A percentile compares a stretch with the other conserved stretches of the same genome.
Evolutionary conservation across 2,888 invertebrate species (phyloP).

Genomic region (Diloba caeruleocephala): DNA sequence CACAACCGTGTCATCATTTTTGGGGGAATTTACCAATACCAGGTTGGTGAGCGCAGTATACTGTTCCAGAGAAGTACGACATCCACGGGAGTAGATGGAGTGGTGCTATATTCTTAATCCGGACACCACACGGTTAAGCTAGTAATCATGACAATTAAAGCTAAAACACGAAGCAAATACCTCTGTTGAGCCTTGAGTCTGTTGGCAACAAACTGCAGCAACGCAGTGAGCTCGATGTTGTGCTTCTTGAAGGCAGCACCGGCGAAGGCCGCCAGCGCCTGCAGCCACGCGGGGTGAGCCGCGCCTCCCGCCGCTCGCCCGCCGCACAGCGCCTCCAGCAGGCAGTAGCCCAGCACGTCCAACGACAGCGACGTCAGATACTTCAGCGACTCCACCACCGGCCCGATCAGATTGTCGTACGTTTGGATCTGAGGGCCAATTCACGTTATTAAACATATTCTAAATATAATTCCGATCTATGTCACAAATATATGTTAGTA

Average conservation of each 20-base stretch:
- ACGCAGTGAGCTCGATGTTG: conserved; percentile 97
- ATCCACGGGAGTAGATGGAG: no score
- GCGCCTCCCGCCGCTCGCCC: conserved; percentile 92
- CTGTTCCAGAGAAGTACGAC: no score
- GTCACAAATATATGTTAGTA: no score
- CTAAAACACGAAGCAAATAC: conserved; percentile 73
- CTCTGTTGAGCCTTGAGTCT: conserved; percentile 98
- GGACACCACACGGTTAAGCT: no score
- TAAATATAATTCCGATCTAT: neutral
- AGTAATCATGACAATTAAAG: no score
- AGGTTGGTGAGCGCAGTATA: no score
- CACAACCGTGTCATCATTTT: no score
- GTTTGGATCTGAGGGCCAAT: conserved; percentile 92
- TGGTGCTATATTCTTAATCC: no score
- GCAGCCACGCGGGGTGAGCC: conserved; percentile 97
- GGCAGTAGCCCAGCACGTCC: conserved; percentile 98
- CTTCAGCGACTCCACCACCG: conserved; percentile 99
- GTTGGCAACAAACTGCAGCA: conserved; percentile 99
- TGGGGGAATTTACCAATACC: no score
- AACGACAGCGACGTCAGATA: conserved; percentile 98
- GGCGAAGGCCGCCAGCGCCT: conserved; percentile 98
- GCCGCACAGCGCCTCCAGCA: conserved; percentile 94
- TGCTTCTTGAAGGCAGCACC: conserved; percentile 99
- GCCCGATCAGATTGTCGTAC: conserved; percentile 97
- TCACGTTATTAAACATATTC: neutral